A percentile compares a stretch with the other conserved stretches of the same genome.
These are phyloP conservation scores for Nycticorax nycticorax DNA, from an alignment of 2,113 vertebrate genomes.

Conservation along the genomic window DNA sequence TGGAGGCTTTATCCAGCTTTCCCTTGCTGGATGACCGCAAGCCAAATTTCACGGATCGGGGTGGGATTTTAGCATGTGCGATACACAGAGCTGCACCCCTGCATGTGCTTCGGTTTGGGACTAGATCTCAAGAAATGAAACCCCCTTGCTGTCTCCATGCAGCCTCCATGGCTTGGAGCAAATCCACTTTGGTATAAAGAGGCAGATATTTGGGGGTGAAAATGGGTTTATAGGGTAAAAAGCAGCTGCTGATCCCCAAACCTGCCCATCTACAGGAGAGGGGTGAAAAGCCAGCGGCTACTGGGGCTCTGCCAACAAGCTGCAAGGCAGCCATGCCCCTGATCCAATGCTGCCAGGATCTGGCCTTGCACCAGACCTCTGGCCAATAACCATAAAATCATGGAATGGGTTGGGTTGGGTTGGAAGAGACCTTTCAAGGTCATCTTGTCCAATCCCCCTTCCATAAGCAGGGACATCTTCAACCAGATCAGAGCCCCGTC, in stretches of 20 bases:
- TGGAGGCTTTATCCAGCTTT: background rate
- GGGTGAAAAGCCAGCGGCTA: fast-evolving
- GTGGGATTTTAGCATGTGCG: background rate
- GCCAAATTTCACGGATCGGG: background rate
- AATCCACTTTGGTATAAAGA: fast-evolving
- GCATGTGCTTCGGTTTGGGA: background rate
- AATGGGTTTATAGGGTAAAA: background rate
- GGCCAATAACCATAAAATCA: background rate
- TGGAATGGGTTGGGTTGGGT: background rate
- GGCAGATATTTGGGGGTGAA: background rate
- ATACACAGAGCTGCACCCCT: background rate
- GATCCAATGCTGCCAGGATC: fast-evolving
- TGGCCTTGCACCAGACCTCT: fast-evolving
- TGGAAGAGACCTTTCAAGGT: background rate
- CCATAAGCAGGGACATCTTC: fast-evolving
- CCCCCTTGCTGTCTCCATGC: fast-evolving
- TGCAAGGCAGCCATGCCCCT: fast-evolving
- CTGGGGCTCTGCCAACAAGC: fast-evolving
- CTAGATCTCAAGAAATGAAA: background rate
- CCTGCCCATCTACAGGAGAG: background rate
- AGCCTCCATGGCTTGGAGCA: fast-evolving
- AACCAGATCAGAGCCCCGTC: fast-evolving
- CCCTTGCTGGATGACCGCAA: fast-evolving
- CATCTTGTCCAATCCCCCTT: fast-evolving
- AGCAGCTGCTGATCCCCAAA: fast-evolving